Base-by-base conservation (phyloP, 2,888 invertebrate species). In the Lycocerus yunnanus region DNA sequence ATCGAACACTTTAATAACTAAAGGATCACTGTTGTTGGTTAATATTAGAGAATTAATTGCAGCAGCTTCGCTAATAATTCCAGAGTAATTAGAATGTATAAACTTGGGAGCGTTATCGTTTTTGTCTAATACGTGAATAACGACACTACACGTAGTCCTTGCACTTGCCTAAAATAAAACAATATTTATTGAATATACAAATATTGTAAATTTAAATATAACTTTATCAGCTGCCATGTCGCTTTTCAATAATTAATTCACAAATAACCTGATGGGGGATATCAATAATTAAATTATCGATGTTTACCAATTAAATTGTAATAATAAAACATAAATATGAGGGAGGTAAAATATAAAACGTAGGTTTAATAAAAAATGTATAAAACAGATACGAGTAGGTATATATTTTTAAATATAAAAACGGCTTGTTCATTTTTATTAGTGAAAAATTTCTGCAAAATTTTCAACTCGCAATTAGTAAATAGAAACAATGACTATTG, bases 61-160 rank as follows among this genome's bases (percentile, higher is more conserved):
- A 3, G 93, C 92, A 16, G 93, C 91, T 88, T 97, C 97, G 67
- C 92, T 92, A 76, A 95, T 92, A 81, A 89, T 89, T n/a, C 95
- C 95, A 78, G 88, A 88, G 86, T 93, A 95, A 77, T 87, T 84
- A 63, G 89, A 90, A 82, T 91, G 91, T 18, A 90, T 84, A 85
- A 96, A 94, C 80, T 88, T 87, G 0, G 97, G 97, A 18, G 92
- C 89, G 87, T 94, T 95, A 87, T 97, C 97, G 88, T 98, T 98
- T 81, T 91, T 91, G 88, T 98, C 97, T 77, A 96, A 88, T 75
- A 97, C 93, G 88, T 97, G 96, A 75, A 98, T 92, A 14, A 93
- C 88, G 21, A 97, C 92, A 81, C 89, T 91, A 78, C 94, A 93
- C 14, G 84, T 85, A 0, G 96, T 93, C 65, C 90, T 90, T 8